These are phyloP conservation scores for Theonella swinhoei DNA, from an alignment of 37 sponge, comb jelly and placozoan genomes.

Conservation along the genomic window DNA sequence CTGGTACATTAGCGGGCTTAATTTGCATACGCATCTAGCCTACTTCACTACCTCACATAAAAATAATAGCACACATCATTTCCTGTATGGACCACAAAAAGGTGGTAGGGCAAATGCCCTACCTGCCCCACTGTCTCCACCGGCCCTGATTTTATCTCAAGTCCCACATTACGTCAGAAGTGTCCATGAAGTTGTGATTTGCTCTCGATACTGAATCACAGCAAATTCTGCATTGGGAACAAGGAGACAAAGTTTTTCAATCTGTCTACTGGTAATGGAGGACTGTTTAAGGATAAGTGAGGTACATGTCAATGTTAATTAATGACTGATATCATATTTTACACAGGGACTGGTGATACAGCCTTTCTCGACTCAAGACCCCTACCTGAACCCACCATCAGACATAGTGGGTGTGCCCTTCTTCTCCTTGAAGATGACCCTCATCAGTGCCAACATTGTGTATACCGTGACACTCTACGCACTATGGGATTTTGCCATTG, in stretches of 20 bases:
- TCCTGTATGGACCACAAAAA: too few species aligned
- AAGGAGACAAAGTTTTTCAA: slow-evolving; percentile 1
- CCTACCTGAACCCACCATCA: not conserved
- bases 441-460: not conserved
- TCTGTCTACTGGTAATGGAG: not conserved
- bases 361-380: not conserved
- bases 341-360: not conserved
- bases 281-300: not conserved
- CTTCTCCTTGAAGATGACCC: not conserved
- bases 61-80: too few species aligned
- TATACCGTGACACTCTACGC: not conserved
- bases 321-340: not conserved
- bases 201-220: too few species aligned
- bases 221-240: slow-evolving; percentile 19
- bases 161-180: not conserved
- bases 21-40: too few species aligned
- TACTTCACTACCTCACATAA: too few species aligned
- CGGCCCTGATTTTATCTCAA: not conserved
- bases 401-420: not conserved
- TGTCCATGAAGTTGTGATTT: too few species aligned
- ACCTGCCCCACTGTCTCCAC: too few species aligned
- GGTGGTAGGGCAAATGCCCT: too few species aligned
- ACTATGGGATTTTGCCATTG: not conserved
- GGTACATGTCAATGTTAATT: slow-evolving; percentile 5
- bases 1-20: too few species aligned